Base-by-base conservation (phyloP, 2,113 vertebrate genomes). In the Terrapene triunguis region DNA sequence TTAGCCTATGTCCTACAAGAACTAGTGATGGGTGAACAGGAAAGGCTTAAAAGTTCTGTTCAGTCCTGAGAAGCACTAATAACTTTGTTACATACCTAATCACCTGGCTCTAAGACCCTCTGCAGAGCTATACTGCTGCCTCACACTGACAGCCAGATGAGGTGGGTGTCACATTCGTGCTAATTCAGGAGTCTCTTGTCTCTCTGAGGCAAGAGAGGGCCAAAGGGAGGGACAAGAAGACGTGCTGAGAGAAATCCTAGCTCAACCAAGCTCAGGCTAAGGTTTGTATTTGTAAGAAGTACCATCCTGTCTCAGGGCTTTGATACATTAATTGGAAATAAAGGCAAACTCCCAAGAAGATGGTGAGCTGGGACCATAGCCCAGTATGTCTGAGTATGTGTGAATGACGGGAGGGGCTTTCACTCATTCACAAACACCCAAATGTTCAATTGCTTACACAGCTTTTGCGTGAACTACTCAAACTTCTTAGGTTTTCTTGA, bases 371-470 rank as follows among this genome's bases (percentile, higher is more conserved):
- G n/a, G 4, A 19, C n/a, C n/a, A 72, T 38, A 38, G 42, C 7
- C 24, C 42, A 27, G 22, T 74, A 42, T 22, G 24, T n/a, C 4
- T 44, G 44, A 38, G 5, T 22, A 24, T 5, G 2, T 7, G 42
- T n/a, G 4, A 3, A 17, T 59, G 16, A 74, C 4, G 2, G 53
- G 19, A 90, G 78, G 17, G 0, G 1, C n/a, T 42, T 8, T 16
- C 16, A 27, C 8, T 53, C 0, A 29, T 6, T 25, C 22, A 8
- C 2, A 78, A 87, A 0, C 3, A 87, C 2, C 0, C 8, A 74
- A 1, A 11, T 38, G 32, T 72, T 79, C 24, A 44, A 6, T 76
- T 1, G 1, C 4, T 14, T 1, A 59, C 44, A 1, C 29, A n/a
- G 5, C n/a, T 48, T 19, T 85, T 13, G 2, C 53, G 74, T 84